phyloP scores from a whole-genome alignment of 2,113 vertebrate genomes.

The Monopterus albus region DNA sequence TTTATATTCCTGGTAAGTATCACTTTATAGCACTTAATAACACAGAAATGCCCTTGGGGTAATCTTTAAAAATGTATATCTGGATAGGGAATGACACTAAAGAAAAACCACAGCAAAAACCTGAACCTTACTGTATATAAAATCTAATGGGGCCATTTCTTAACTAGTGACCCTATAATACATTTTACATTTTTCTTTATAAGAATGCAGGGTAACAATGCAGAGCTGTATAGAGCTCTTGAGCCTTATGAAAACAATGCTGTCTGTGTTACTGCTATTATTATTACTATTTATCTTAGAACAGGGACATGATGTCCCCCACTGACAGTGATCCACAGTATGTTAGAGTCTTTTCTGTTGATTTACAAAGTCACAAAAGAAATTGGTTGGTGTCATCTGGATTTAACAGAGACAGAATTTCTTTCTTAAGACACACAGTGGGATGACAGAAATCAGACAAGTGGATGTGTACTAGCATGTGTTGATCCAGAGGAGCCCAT shows the following conservation, averaged over 20 bases:
- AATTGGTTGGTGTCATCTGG: conserved; percentile 57
- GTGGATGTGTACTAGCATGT: no score
- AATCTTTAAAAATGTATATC: conserved; percentile 35
- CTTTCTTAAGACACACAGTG: conserved; percentile 33
- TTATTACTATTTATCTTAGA: conserved; percentile 47
- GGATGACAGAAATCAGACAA: conserved; percentile 47
- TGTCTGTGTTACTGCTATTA: conserved; percentile 44
- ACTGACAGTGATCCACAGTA: conserved; percentile 64
- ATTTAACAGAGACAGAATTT: conserved; percentile 54
- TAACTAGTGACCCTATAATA: conserved; percentile 13
- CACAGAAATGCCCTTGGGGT: conserved; percentile 15
- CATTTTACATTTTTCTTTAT: conserved; percentile 38
- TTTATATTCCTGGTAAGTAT: conserved; percentile 36
- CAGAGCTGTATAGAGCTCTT: conserved; percentile 19
- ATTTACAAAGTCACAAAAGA: conserved; percentile 42
- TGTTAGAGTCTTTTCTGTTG: conserved; percentile 55
- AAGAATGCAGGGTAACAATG: conserved; percentile 15
- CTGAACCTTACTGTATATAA: conserved; percentile 36
- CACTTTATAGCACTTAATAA: conserved; percentile 46
- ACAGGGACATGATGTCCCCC: conserved; percentile 38
- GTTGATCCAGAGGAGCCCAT: no score
- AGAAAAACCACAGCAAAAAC: conserved; percentile 42
- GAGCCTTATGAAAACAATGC: conserved; percentile 57
- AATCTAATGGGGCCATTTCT: conserved; percentile 43
- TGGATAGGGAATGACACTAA: conserved; percentile 32